phyloP scores from a whole-genome alignment of 2,888 invertebrate genomes.

The Epirrhoe tristata region DNA sequence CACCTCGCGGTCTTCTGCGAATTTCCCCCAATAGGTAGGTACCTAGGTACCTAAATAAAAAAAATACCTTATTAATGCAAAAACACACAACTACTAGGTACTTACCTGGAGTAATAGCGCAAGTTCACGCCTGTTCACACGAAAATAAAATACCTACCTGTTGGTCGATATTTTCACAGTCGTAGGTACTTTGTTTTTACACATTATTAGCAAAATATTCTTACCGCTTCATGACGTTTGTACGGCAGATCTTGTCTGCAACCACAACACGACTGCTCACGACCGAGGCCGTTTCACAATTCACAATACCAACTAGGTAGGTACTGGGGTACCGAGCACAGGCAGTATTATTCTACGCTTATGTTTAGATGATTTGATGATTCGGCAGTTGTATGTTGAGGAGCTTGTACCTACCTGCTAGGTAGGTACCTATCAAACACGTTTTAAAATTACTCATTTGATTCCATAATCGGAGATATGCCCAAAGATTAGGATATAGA shows the following conservation, averaged over 20 bases:
- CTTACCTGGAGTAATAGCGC: neutral
- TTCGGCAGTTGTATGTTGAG: neutral
- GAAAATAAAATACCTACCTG: neutral
- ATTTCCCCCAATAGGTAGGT: too few species aligned
- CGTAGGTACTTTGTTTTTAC: neutral
- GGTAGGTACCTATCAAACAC: too few species aligned
- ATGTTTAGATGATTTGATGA: neutral
- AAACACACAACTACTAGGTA: too few species aligned
- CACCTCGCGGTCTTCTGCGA: too few species aligned
- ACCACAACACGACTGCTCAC: constrained; percentile 20
- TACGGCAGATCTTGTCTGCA: constrained; percentile 18
- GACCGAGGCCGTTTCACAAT: constrained; percentile 24
- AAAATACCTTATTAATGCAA: too few species aligned
- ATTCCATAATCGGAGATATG: too few species aligned
- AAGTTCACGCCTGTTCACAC: neutral
- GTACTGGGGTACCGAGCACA: neutral
- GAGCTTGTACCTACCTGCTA: neutral
- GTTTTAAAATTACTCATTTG: too few species aligned
- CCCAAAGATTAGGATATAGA: too few species aligned
- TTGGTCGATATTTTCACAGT: neutral
- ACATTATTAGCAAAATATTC: constrained; percentile 5
- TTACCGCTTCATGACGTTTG: constrained; percentile 19
- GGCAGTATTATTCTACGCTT: neutral
- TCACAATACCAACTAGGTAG: neutral
- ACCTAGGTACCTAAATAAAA: too few species aligned